Evolutionary conservation across 35 echinoderm and acorn worm species (phyloP).

Genomic region (Strongylocentrotus purpuratus): DNA sequence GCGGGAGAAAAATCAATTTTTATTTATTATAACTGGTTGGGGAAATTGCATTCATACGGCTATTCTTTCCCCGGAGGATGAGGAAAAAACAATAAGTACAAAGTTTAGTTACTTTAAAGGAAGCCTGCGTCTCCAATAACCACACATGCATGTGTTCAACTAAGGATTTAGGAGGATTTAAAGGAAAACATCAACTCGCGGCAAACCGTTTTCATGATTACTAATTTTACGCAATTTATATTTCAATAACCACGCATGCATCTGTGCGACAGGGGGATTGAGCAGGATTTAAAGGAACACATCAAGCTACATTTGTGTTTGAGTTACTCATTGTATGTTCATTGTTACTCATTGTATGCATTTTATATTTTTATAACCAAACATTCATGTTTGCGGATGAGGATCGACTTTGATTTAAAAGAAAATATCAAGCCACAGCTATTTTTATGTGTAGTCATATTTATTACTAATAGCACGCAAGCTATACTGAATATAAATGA

Average conservation of each 20-base stretch:
- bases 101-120: not conserved
- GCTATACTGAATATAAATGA: too few species aligned
- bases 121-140: not conserved
- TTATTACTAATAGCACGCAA: too few species aligned
- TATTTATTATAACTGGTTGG: conserved; percentile 13
- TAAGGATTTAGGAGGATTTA: not conserved
- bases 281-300: too few species aligned
- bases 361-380: too few species aligned
- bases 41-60: conserved; percentile 7
- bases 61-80: conserved; percentile 8
- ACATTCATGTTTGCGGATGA: too few species aligned
- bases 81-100: conserved; percentile 1
- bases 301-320: too few species aligned
- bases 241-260: not conserved
- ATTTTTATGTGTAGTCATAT: too few species aligned
- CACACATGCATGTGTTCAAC: not conserved
- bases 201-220: not conserved
- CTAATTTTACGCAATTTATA: not conserved
- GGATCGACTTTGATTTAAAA: too few species aligned
- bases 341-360: too few species aligned
- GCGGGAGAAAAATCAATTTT: not conserved
- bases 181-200: not conserved
- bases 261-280: too few species aligned
- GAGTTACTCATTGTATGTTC: too few species aligned
- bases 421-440: too few species aligned